Conservation (phyloP, 2,113 vertebrate species). For the Sinocyclocheilus anshuiensis region DNA sequence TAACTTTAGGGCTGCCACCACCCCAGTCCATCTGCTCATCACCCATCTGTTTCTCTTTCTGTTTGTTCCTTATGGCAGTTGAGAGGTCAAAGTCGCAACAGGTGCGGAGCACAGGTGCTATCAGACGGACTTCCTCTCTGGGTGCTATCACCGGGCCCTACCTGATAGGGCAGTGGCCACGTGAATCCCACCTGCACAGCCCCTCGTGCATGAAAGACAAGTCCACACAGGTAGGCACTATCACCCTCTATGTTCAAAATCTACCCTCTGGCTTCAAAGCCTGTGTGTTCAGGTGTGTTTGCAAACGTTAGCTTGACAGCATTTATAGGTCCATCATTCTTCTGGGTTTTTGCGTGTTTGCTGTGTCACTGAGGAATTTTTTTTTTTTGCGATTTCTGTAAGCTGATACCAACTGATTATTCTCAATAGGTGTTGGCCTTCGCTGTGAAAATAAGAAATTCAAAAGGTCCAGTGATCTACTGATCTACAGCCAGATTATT, state of each 20-base stretch:
- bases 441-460: background rate
- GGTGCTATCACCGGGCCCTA: conserved; percentile 90
- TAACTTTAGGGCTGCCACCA: background rate
- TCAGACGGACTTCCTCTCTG: conserved; percentile 86
- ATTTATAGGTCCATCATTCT: background rate
- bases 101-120: conserved; percentile 78
- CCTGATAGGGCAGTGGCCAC: conserved; percentile 92
- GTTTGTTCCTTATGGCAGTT: conserved; percentile 73
- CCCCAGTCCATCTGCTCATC: background rate
- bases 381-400: background rate
- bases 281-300: conserved; percentile 33
- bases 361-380: conserved; percentile 1
- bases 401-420: background rate
- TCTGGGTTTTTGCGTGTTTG: background rate
- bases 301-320: background rate
- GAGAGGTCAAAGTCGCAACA: conserved; percentile 86
- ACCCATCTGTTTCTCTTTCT: conserved; percentile 34
- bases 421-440: background rate
- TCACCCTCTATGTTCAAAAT: background rate
- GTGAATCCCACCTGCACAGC: conserved; percentile 84
- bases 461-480: background rate
- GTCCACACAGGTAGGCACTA: conserved; percentile 86
- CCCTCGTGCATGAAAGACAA: conserved; percentile 92
- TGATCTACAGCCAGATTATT: background rate
- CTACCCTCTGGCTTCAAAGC: background rate